These are phyloP conservation scores for Urocynchramus pylzowi DNA, from an alignment of 2,113 vertebrate species.

Conservation along the genomic window DNA sequence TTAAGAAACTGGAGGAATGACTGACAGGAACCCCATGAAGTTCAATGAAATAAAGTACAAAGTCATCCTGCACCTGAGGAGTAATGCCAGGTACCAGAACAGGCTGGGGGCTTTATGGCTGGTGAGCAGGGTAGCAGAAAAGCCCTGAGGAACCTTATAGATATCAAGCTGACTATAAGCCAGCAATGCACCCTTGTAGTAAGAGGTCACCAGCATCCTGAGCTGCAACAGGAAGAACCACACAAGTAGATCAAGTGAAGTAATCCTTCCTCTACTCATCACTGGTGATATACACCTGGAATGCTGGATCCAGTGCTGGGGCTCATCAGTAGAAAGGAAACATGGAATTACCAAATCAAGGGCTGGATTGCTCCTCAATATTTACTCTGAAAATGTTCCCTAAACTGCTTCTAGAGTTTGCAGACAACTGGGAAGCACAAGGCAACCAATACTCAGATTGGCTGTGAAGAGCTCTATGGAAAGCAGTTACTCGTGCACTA, in stretches of 20 bases:
- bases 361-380: neutral
- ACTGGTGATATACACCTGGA: neutral
- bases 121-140: neutral
- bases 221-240: neutral
- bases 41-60: neutral
- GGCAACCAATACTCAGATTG: neutral
- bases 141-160: fast-evolving
- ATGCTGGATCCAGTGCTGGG: neutral
- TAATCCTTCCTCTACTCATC: neutral
- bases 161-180: neutral
- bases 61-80: neutral
- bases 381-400: neutral
- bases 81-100: neutral
- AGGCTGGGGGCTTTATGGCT: fast-evolving
- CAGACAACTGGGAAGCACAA: neutral
- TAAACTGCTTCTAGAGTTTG: neutral
- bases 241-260: neutral
- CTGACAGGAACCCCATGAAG: neutral
- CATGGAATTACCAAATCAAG: neutral
- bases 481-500: neutral
- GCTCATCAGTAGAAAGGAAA: neutral
- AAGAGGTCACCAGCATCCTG: neutral
- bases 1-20: neutral
- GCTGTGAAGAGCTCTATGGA: neutral
- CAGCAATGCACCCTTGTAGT: neutral